Base-by-base conservation (phyloP, 2,797 vertebrate genomes). In the Lepus oiostolus region DNA sequence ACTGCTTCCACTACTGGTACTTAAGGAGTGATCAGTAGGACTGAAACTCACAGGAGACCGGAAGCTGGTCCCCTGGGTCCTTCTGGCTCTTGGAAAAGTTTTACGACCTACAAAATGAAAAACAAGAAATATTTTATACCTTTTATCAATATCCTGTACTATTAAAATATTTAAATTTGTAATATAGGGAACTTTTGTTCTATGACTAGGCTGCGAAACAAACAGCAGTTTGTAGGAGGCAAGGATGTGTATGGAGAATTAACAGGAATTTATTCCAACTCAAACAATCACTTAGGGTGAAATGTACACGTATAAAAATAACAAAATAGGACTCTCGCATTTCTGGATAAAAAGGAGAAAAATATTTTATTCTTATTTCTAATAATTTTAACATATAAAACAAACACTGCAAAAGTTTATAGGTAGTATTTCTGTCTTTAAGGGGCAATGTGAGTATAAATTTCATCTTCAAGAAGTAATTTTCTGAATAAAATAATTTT, bases 1-100 rank as follows among this genome's bases (percentile, higher is more conserved):
- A 0, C 99, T 99, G 98, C 99, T 99, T 79, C 99, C 99, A 0
- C 99, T 99, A 98, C 99, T 99, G 94, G 99, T 99, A 98, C 99
- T 99, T 63, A 99, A 99, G 7, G 99, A 99, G 97, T 98, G 98
- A 85, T 99, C 99, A 0, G 99, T 99, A 60, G 99, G 99, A 90
- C 99, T 99, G 98, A 99, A 99, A 95, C 98, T 99, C 11, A 99
- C 99, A 0, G 99, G 99, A 0, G 99, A 99, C 14, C 99, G 99
- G 95, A 99, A 99, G 77, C 98, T 99, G 92, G 99, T 99, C 17
- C 99, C 99, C 97, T 99, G 99, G 7, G 99, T 99, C 81, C 99
- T 98, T 82, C 99, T 98, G 63, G 99, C 99, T 72, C 99, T 99
- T 28, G 99, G 99, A 97, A 99, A 99, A 7, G 99, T 99, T 98